phyloP scores from a whole-genome alignment of 2,888 invertebrate species.

The Chalcis sispes region DNA sequence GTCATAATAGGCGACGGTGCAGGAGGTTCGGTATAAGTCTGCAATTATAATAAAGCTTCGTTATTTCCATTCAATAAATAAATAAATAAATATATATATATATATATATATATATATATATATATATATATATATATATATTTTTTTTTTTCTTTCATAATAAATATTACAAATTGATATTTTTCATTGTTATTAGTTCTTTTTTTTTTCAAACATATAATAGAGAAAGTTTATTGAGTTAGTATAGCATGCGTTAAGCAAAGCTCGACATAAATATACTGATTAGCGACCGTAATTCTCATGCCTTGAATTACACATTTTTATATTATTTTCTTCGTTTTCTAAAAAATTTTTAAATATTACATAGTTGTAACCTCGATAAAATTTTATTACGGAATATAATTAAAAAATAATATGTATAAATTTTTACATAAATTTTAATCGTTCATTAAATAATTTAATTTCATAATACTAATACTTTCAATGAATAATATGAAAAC shows the following conservation, averaged over 20 bases:
- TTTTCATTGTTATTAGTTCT: background rate
- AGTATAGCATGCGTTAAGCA: slow-evolving; percentile 21
- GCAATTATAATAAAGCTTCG: slow-evolving; percentile 50
- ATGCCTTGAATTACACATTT: background rate
- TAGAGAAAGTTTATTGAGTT: slow-evolving; percentile 4
- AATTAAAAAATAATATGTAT: too few relatives aligned
- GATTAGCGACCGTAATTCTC: background rate
- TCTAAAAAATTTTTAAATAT: too few relatives aligned
- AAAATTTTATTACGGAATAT: too few relatives aligned
- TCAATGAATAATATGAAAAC: too few relatives aligned
- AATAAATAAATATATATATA: background rate
- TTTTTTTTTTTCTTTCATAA: background rate
- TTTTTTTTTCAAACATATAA: background rate
- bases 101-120: too few relatives aligned
- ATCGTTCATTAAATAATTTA: too few relatives aligned
- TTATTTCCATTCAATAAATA: background rate
- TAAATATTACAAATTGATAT: background rate
- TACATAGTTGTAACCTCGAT: too few relatives aligned
- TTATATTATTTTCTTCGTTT: too few relatives aligned
- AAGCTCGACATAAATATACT: slow-evolving; percentile 1
- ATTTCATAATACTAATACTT: too few relatives aligned
- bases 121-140: too few relatives aligned
- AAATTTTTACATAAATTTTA: too few relatives aligned
- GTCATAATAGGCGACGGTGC: slow-evolving; percentile 66
- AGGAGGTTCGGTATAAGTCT: slow-evolving; percentile 73